Conservation (phyloP, 2,113 vertebrate genomes). For the Ranitomeya imitator region DNA sequence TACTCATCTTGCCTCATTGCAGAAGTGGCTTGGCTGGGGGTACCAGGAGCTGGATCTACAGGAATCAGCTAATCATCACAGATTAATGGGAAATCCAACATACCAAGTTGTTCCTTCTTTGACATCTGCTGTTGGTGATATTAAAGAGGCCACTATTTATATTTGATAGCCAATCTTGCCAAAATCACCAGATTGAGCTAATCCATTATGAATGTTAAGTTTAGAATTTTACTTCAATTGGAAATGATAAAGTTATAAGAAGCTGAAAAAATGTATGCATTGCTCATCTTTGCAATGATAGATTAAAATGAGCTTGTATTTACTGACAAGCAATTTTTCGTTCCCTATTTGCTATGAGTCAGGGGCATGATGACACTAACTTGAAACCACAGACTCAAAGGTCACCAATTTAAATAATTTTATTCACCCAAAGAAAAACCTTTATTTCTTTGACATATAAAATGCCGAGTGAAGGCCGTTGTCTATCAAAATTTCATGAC, state of each 20-base stretch:
- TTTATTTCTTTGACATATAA: constrained; percentile 55
- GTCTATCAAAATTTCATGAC: constrained; percentile 57
- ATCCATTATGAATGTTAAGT: background rate
- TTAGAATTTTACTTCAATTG: background rate
- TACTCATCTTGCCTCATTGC: too few relatives aligned
- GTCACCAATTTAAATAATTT: constrained; percentile 53
- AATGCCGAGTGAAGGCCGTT: constrained; percentile 54
- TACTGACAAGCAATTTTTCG: background rate
- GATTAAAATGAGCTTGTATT: background rate
- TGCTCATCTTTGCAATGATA: background rate
- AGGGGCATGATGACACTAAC: constrained; percentile 15
- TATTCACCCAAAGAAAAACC: constrained; percentile 49
- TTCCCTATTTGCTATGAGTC: constrained; percentile 13
- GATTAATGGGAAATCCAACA: too few relatives aligned
- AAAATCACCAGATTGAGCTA: background rate
- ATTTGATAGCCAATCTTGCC: background rate
- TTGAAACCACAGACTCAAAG: constrained; percentile 50
- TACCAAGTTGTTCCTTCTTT: too few relatives aligned
- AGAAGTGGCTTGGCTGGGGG: too few relatives aligned
- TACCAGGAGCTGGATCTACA: too few relatives aligned
- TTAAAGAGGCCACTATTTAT: background rate
- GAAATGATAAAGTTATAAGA: background rate
- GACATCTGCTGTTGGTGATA: background rate
- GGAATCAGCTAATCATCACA: too few relatives aligned
- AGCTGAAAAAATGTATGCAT: background rate